Percentiles rank a stretch among this genome's conserved stretches.
Evolutionary conservation across 2,888 invertebrate species (phyloP).

Genomic region (Pristionchus exspectatus): DNA sequence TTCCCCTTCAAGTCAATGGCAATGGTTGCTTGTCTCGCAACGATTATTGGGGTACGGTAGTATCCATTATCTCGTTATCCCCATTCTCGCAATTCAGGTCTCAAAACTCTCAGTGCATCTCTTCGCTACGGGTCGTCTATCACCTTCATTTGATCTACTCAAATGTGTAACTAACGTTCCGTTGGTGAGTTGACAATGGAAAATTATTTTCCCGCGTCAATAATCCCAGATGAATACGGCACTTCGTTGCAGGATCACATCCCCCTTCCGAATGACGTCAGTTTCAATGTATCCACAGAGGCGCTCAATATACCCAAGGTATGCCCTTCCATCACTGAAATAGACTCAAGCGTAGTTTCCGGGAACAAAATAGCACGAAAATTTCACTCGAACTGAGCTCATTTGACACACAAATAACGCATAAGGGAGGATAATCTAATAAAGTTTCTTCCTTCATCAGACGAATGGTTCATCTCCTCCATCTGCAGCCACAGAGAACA

Average conservation of each 20-base stretch:
- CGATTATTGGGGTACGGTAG: slow-evolving; percentile 87
- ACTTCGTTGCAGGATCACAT: slow-evolving; percentile 66
- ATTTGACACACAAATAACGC: no score
- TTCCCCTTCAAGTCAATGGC: slow-evolving; percentile 97
- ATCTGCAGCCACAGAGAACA: slow-evolving; percentile 42
- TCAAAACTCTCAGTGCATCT: slow-evolving; percentile 69
- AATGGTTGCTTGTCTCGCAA: slow-evolving; percentile 90
- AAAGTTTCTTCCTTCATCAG: background rate
- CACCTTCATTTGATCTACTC: slow-evolving; percentile 68
- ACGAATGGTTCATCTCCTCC: background rate
- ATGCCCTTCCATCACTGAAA: slow-evolving; percentile 20
- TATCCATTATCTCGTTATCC: background rate
- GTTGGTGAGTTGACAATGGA: background rate
- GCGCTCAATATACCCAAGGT: slow-evolving; percentile 70
- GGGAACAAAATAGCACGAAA: background rate
- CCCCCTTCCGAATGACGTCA: slow-evolving; percentile 75
- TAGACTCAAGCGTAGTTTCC: slow-evolving; percentile 20
- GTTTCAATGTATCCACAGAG: slow-evolving; percentile 72
- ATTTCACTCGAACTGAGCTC: no score
- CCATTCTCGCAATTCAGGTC: slow-evolving; percentile 57
- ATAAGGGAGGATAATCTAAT: no score
- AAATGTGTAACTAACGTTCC: slow-evolving; percentile 77
- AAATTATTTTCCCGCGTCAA: background rate
- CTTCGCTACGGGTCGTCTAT: slow-evolving; percentile 63
- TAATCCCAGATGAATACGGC: background rate